Percentiles rank a stretch among this genome's conserved stretches.
Evolutionary conservation across 1,140 invertebrate genomes (phyloP).

Genomic region (Aphis craccivora): DNA sequence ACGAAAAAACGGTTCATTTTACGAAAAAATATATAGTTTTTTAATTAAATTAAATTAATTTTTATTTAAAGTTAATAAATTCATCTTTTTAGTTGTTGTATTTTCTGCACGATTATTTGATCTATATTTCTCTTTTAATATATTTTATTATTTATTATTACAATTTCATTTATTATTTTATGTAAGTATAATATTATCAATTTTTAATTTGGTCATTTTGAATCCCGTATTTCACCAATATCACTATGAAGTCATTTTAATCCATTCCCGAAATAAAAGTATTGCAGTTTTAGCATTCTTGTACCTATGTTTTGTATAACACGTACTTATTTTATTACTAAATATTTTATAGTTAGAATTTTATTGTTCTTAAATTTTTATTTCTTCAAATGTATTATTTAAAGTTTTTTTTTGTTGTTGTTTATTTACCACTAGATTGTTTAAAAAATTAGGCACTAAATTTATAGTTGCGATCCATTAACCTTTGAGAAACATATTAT

Average conservation of each 20-base stretch:
- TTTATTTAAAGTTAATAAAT: too few species aligned
- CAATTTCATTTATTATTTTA: too few species aligned
- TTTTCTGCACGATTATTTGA: too few species aligned
- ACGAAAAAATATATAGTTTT: too few species aligned
- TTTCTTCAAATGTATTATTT: background rate
- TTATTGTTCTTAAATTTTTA: background rate
- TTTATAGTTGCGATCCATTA: background rate
- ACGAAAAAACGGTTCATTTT: too few species aligned
- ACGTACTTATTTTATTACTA: background rate
- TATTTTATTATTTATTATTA: too few species aligned
- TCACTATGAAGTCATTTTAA: background rate
- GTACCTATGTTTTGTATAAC: too few species aligned
- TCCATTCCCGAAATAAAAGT: background rate
- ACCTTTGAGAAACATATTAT: background rate
- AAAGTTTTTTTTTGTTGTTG: background rate
- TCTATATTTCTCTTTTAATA: too few species aligned
- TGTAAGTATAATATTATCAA: too few species aligned
- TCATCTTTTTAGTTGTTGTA: too few species aligned
- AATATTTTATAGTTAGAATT: background rate
- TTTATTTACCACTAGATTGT: background rate
- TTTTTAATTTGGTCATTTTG: background rate
- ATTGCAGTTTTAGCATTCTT: background rate
- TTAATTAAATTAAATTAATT: too few species aligned
- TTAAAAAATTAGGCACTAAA: background rate
- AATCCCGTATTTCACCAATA: background rate